A percentile compares a stretch with the other conserved stretches of the same genome.
phyloP scores from a whole-genome alignment of 2,888 invertebrate species.

The Phrixothrix hirtus region DNA sequence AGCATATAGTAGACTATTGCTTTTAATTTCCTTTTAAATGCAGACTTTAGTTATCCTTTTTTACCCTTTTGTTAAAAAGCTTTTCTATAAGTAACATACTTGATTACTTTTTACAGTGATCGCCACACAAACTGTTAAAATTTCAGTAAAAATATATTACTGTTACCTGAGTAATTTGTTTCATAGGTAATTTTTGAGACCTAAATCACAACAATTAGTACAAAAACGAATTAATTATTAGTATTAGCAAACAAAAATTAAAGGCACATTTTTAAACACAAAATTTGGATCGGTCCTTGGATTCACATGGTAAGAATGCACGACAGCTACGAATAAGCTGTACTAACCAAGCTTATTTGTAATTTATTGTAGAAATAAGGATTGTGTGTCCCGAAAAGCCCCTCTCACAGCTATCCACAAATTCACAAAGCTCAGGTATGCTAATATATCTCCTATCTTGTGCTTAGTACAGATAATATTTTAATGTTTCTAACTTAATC shows the following conservation, averaged over 20 bases:
- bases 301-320: constrained; percentile 13
- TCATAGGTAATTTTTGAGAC: too few species aligned
- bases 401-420: constrained; percentile 73
- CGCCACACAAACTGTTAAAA: too few species aligned
- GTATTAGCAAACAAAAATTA: neutral
- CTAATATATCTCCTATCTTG: constrained; percentile 21
- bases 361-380: constrained; percentile 69
- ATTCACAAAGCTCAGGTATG: constrained; percentile 74
- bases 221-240: neutral
- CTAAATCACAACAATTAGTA: neutral
- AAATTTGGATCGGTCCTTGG: neutral
- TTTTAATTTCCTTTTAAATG: neutral
- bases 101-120: too few species aligned
- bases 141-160: too few species aligned
- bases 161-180: too few species aligned
- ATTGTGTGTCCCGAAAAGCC: constrained; percentile 77
- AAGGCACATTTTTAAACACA: neutral
- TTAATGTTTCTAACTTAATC: neutral
- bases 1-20: too few species aligned
- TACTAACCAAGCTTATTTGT: constrained; percentile 56
- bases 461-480: constrained; percentile 10
- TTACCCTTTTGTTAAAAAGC: neutral
- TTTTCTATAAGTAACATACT: too few species aligned
- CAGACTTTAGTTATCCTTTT: neutral
- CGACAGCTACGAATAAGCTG: constrained; percentile 38